Base-by-base conservation (phyloP, 2,888 invertebrate genomes). In the Helobdella robusta region DNA sequence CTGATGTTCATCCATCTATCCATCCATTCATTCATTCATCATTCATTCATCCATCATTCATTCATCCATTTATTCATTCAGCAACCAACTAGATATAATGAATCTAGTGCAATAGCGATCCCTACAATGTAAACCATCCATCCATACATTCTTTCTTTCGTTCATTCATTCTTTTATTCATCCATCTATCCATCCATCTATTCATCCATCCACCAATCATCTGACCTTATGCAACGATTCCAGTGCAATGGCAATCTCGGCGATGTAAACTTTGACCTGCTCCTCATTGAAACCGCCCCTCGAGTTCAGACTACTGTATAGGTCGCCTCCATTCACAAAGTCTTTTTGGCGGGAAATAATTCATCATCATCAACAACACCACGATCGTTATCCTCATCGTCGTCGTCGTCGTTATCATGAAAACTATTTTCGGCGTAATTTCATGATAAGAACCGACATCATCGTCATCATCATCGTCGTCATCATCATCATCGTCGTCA, bases 291-390 rank as follows among this genome's bases (percentile, higher is more conserved):
- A 97, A 76, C 88, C 86, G 77, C 94, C 94, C 73, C 89, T 84
- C 81, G 91, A 89, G 84, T 91, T 94, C 68, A 97, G 83, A 82
- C 97, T 95, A 2, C 93, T 95, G 82, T 97, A 97, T 70, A 97
- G 83, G 80, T 97, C 97, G 0, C 97, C 97, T 63, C 95, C 95
- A 74, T 89, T 89, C 65, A 95, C 92, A 82, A 93, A 97, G 84
- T 97, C 97, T 94, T 84, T 30, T 11, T 1, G 11, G 40, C 18
- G 18, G 11, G 18, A 40, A 40, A 40, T 11, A 15, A 40, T 11
- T 40, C 11, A 18, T 11, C 11, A 40, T 40, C 18, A 15, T 40
- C 11, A 40, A 50, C 44, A 40, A 40, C 44, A 40, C n/a, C 44
- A 40, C n/a, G n/a, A 40, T 11, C 11, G n/a, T n/a, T n/a, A n/a